Conservation (phyloP, 2,797 vertebrate species). For the Paramormyrops hopkinsi region DNA sequence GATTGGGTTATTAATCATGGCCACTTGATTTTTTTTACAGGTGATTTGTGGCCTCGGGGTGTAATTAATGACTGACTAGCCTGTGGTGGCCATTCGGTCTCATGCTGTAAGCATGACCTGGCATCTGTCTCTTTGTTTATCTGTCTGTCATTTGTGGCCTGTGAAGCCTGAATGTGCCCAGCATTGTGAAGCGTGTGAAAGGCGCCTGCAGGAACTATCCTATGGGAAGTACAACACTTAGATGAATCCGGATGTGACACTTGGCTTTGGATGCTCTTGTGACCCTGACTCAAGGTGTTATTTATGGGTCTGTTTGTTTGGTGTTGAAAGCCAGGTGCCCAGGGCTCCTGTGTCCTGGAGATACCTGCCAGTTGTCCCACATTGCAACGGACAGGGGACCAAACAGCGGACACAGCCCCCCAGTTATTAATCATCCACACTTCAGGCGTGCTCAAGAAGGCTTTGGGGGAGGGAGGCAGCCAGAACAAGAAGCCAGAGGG, state of each 20-base stretch:
- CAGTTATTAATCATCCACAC: conserved; percentile 22
- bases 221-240: not conserved
- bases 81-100: not conserved
- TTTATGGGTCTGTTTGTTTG: not conserved
- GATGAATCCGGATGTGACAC: not conserved
- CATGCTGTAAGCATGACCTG: not conserved
- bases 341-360: not conserved
- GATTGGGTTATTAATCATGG: not conserved
- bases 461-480: not conserved
- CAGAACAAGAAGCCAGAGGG: not conserved
- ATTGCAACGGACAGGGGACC: not conserved
- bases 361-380: conserved; percentile 9
- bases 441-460: not conserved
- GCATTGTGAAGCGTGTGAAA: not conserved
- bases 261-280: not conserved
- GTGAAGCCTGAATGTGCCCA: not conserved
- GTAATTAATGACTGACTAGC: not conserved
- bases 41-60: not conserved
- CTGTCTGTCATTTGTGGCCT: not conserved
- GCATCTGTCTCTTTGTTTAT: not conserved
- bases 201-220: not conserved
- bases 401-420: not conserved
- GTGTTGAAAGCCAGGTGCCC: not conserved
- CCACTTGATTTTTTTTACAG: not conserved
- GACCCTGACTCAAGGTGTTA: conserved; percentile 3